Conservation (phyloP, 2,888 invertebrate genomes). For the Steinernema hermaphroditum region DNA sequence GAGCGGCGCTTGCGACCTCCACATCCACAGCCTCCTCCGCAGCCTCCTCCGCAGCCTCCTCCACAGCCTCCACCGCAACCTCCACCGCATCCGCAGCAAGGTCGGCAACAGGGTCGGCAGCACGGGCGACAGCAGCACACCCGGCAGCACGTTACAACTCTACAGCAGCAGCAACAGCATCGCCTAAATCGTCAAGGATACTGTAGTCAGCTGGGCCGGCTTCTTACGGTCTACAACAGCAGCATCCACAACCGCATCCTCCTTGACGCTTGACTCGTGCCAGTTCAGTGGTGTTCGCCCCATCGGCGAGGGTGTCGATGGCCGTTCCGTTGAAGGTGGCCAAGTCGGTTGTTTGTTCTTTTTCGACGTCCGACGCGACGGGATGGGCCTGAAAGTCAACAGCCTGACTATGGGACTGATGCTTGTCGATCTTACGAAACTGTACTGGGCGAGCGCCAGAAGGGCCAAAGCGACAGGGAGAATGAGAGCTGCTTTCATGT, state of each 20-base stretch:
- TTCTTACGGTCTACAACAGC: conserved; percentile 34
- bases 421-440: conserved; percentile 12
- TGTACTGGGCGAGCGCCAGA: conserved; percentile 22
- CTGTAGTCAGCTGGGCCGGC: not conserved
- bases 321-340: conserved; percentile 30
- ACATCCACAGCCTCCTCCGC: conserved; percentile 33
- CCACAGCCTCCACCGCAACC: conserved; percentile 30
- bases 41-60: conserved; percentile 33
- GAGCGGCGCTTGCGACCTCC: conserved; percentile 37
- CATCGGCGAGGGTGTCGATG: conserved; percentile 34
- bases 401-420: not conserved
- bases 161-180: conserved; percentile 36
- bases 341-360: not conserved
- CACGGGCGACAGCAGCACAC: conserved; percentile 33
- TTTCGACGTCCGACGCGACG: not conserved
- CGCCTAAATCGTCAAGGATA: not conserved
- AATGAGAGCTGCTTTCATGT: conserved; percentile 28
- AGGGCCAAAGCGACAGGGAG: conserved; percentile 26
- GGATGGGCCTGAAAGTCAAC: conserved; percentile 8
- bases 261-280: conserved; percentile 35
- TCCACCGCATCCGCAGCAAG: conserved; percentile 35
- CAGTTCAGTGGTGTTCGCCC: conserved; percentile 34
- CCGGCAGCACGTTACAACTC: conserved; percentile 33
- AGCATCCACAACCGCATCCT: conserved; percentile 37
- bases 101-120: conserved; percentile 24